Evolutionary conservation across 2,888 invertebrate genomes (phyloP).

Genomic region (Macrosoma leucophasiata): DNA sequence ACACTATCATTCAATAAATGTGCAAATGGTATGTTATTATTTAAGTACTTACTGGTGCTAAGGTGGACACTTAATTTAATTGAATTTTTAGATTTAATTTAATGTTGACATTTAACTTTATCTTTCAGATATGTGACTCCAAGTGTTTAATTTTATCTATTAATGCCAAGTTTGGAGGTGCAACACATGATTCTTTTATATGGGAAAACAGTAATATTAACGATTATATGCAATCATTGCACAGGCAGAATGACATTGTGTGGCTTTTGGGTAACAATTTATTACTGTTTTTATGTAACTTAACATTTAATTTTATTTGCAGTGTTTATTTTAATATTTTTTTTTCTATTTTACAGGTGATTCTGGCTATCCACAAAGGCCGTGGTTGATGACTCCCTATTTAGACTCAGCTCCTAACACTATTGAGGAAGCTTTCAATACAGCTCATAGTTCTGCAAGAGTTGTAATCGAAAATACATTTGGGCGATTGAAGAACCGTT

Average conservation of each 20-base stretch:
- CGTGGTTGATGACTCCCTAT: slow-evolving; percentile 23
- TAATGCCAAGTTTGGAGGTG: slow-evolving; percentile 21
- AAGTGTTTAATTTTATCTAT: slow-evolving; percentile 13
- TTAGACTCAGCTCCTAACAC: slow-evolving; percentile 8
- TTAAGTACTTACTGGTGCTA: too few species aligned
- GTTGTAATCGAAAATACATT: slow-evolving; percentile 19
- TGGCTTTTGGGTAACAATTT: slow-evolving; percentile 15
- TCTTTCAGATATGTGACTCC: slow-evolving; percentile 13
- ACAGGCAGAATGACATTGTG: slow-evolving; percentile 12
- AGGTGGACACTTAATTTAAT: too few species aligned
- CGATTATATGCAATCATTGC: slow-evolving; percentile 11
- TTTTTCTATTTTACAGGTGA: slow-evolving; percentile 11
- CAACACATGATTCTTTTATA: slow-evolving; percentile 20
- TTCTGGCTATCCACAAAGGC: slow-evolving; percentile 17
- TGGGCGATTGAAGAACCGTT: slow-evolving; percentile 23
- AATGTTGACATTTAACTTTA: too few species aligned
- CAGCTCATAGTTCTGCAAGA: slow-evolving; percentile 7
- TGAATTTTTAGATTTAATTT: too few species aligned
- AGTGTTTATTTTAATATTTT: not conserved
- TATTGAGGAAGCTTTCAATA: slow-evolving; percentile 9
- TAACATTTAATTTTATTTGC: not conserved
- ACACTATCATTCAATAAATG: too few species aligned
- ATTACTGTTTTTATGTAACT: too few species aligned
- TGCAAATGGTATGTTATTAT: too few species aligned
- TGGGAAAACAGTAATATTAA: slow-evolving; percentile 19